These are phyloP conservation scores for Macropis europaea DNA, from an alignment of 2,888 invertebrate species.

Conservation along the genomic window DNA sequence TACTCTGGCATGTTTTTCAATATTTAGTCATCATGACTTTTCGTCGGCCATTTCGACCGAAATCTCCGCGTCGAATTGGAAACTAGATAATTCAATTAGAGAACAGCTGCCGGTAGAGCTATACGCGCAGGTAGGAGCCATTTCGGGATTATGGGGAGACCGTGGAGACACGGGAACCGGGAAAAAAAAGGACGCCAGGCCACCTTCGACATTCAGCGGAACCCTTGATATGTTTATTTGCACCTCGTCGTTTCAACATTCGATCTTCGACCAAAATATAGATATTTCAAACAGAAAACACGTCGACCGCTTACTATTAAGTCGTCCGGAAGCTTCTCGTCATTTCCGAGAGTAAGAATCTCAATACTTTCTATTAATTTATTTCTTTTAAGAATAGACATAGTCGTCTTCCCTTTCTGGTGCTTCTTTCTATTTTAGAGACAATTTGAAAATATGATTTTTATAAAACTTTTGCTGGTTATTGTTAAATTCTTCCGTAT, in stretches of 20 bases:
- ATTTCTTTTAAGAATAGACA: too few species aligned
- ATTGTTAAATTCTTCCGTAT: too few species aligned
- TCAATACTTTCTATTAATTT: too few species aligned
- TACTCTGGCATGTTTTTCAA: slow-evolving; percentile 79
- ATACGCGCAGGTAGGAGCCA: slow-evolving; percentile 58
- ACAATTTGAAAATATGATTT: too few species aligned
- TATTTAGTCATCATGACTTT: slow-evolving; percentile 80
- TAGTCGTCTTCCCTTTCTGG: too few species aligned
- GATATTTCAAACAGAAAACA: too few species aligned
- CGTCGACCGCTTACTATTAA: too few species aligned
- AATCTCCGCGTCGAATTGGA: slow-evolving; percentile 79
- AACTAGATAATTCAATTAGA: slow-evolving; percentile 80
- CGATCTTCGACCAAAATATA: too few species aligned
- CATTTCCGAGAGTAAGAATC: too few species aligned
- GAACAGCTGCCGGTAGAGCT: slow-evolving; percentile 73
- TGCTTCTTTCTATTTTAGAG: too few species aligned
- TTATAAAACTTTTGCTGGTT: too few species aligned
- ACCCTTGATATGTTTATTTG: slow-evolving; percentile 67
- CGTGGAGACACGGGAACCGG: slow-evolving; percentile 26
- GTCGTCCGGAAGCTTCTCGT: too few species aligned
- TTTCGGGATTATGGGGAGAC: slow-evolving; percentile 48
- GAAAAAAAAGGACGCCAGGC: slow-evolving; percentile 32
- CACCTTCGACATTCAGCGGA: slow-evolving; percentile 62
- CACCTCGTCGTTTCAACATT: slow-evolving; percentile 4
- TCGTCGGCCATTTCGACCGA: slow-evolving; percentile 73